These are phyloP conservation scores for Phodopus roborovskii DNA, from an alignment of 2,113 vertebrate genomes.

Conservation along the genomic window DNA sequence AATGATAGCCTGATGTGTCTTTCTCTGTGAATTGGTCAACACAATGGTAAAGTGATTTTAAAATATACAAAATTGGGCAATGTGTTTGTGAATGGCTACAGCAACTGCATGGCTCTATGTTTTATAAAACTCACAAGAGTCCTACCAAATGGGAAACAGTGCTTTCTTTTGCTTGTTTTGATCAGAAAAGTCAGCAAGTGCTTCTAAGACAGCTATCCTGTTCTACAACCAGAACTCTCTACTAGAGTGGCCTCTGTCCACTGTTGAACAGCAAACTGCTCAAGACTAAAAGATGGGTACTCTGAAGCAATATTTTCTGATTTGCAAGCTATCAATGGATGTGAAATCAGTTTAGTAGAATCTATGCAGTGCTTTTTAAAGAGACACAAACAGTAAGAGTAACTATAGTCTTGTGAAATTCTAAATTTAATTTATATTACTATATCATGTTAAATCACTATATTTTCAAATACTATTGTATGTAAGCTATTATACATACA, in stretches of 20 bases:
- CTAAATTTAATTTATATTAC: background rate
- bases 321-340: background rate
- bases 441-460: background rate
- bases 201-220: background rate
- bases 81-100: slow-evolving; percentile 32
- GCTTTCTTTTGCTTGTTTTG: slow-evolving; percentile 48
- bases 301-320: slow-evolving; percentile 7
- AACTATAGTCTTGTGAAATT: background rate
- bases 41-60: background rate
- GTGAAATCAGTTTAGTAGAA: background rate
- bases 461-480: background rate
- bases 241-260: background rate
- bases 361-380: background rate
- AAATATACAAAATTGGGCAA: background rate
- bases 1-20: background rate
- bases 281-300: background rate
- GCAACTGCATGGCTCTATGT: slow-evolving; percentile 22
- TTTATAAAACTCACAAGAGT: slow-evolving; percentile 8
- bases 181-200: background rate
- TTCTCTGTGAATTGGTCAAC: slow-evolving; percentile 34
- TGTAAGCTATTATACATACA: background rate
- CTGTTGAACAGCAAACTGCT: background rate
- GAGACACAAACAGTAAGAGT: background rate
- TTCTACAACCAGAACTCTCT: background rate
- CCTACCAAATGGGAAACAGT: slow-evolving; percentile 11